Conservation (phyloP, 2,113 vertebrate genomes). For the Elaphurus davidianus region DNA sequence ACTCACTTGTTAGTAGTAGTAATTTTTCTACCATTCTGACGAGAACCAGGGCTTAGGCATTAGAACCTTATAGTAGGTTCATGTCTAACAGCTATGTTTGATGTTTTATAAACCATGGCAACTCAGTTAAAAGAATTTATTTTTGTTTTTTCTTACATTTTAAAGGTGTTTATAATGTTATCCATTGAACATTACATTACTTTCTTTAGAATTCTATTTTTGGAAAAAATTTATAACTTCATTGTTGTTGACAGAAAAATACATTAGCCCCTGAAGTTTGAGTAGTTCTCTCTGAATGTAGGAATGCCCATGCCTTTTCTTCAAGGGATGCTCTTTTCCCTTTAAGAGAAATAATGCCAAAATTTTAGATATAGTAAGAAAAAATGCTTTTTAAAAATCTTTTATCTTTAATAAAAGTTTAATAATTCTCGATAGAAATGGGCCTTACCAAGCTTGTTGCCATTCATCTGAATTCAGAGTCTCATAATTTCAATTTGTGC, state of each 20-base stretch:
- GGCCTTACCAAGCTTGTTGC: not conserved
- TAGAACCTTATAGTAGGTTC: not conserved
- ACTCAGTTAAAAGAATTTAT: not conserved
- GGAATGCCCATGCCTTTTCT: not conserved
- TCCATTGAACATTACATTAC: not conserved
- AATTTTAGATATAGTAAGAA: not conserved
- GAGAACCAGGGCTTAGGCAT: not conserved
- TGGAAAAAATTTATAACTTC: not conserved
- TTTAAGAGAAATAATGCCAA: not conserved
- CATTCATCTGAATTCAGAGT: not conserved
- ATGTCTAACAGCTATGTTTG: not conserved
- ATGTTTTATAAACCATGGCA: not conserved
- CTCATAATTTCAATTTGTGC: not conserved
- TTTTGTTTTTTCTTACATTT: not conserved
- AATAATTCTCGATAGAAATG: not conserved
- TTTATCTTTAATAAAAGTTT: not conserved
- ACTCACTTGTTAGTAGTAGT: not conserved
- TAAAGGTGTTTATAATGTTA: not conserved
- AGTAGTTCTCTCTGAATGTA: not conserved
- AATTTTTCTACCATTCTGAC: not conserved
- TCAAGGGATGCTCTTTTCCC: not conserved
- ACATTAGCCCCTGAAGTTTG: not conserved
- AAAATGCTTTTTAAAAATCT: not conserved
- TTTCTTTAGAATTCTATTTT: conserved; percentile 34
- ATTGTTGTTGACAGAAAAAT: not conserved